Base-by-base conservation (phyloP, 2,797 vertebrate genomes). In the Leptodactylus fallax region DNA sequence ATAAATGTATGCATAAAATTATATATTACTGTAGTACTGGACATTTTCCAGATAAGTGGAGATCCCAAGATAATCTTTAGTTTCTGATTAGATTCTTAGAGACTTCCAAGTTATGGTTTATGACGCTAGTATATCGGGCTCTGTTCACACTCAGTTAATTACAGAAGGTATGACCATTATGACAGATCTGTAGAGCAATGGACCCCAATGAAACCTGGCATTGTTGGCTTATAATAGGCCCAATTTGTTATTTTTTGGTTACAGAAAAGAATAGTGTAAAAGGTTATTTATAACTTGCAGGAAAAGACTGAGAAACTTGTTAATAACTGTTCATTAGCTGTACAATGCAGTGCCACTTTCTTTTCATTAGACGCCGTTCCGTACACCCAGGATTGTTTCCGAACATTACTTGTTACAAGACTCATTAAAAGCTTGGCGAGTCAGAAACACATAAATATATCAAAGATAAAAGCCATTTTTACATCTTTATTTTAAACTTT, bases 391-490 rank as follows among this genome's bases (percentile, higher is more conserved):
- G 27, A 71, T 71, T 9, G 7, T 36, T 36, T 69, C 23, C 23
- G 13, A 67, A 27, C 11, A 67, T 23, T 25, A 27, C 12, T 2
- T 25, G 23, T 60, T 67, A 47, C 7, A 47, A 19, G 69, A 47
- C 69, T 72, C 36, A 10, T 8, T 45, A 72, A 47, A 45, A 72
- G 69, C 36, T 72, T 72, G 36, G 36, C 47, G 67, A 16, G 27
- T 72, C 69, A 21, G 36, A 45, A 72, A 47, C 69, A 71, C 27
- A 72, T 74, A 74, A 74, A 21, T 74, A 74, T 74, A 74, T 49
- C 45, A 74, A 49, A 74, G 71, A 51, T 49, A 74, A 74, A 74
- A 74, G 45, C 47, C 8, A n/a, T 36, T 74, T 0, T 72, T 74
- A 51, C 19, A 21, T n/a, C 47, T 74, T 74, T 45, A 49, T 49